A percentile compares a stretch with the other conserved stretches of the same genome.
Conservation (phyloP, 2,113 vertebrate species). For the Cervus canadensis region DNA sequence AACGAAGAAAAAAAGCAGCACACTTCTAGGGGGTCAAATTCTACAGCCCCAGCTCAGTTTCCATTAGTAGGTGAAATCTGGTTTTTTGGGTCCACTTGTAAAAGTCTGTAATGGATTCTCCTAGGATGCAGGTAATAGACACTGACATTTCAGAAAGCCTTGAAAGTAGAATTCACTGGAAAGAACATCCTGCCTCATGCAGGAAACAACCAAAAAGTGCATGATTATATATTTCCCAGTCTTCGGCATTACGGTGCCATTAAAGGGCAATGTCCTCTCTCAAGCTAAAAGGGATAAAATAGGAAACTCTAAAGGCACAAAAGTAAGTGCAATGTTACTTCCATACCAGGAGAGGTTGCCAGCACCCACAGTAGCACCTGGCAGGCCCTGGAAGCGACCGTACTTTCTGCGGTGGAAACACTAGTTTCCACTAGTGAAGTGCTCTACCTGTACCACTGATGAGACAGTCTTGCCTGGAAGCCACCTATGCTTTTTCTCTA, state of each 20-base stretch:
- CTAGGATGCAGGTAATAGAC: background rate
- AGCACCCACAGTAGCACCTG: background rate
- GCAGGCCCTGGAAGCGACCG: background rate
- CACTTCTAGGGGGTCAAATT: background rate
- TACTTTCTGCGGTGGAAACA: background rate
- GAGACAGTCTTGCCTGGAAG: background rate
- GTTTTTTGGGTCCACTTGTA: background rate
- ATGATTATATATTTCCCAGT: background rate
- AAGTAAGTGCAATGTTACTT: background rate
- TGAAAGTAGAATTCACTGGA: background rate
- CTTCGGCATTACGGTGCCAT: background rate
- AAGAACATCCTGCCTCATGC: background rate
- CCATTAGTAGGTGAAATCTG: background rate
- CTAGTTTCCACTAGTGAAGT: background rate
- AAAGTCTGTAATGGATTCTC: background rate
- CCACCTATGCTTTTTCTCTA: background rate
- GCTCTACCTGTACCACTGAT: background rate
- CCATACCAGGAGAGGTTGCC: background rate
- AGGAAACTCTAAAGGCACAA: background rate
- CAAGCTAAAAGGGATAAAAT: background rate
- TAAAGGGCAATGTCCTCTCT: background rate
- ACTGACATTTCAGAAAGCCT: constrained; percentile 26
- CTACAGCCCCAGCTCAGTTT: background rate
- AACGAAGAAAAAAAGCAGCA: background rate
- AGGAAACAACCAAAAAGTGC: background rate